A percentile compares a stretch with the other conserved stretches of the same genome.
phyloP scores from a whole-genome alignment of 92 coral and sea anemone species.

The Heteractis magnifica region DNA sequence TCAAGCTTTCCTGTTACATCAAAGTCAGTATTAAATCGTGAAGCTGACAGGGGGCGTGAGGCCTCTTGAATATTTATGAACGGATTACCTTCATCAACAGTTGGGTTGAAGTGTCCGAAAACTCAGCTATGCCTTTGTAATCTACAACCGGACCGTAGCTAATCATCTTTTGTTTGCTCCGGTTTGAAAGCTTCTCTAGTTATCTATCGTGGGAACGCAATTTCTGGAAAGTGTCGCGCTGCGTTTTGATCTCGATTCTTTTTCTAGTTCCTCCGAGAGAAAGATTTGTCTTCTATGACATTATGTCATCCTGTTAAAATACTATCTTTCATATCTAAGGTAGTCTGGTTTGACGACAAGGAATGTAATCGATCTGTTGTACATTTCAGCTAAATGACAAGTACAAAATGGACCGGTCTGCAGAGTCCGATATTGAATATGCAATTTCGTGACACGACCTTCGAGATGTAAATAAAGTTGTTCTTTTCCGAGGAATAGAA shows the following conservation, averaged over 20 bases:
- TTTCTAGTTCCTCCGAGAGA: not conserved
- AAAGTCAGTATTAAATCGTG: not conserved
- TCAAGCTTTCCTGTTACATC: not conserved
- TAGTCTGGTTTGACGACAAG: not conserved
- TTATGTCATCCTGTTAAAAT: not conserved
- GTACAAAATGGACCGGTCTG: not conserved
- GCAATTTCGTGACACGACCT: not conserved
- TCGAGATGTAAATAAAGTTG: not conserved
- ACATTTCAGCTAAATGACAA: not conserved
- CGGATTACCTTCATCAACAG: not conserved
- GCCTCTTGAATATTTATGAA: slow-evolving; percentile 2
- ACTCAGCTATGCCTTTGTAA: slow-evolving; percentile 6
- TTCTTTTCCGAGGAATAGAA: not conserved
- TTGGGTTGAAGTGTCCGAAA: not conserved
- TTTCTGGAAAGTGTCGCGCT: slow-evolving; percentile 8
- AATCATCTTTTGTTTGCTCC: slow-evolving; percentile 33
- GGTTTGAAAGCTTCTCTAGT: slow-evolving; percentile 6
- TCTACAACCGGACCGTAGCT: slow-evolving; percentile 14
- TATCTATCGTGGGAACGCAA: slow-evolving; percentile 32
- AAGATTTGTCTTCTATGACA: not conserved
- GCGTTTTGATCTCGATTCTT: not conserved
- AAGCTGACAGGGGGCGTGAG: slow-evolving; percentile 26
- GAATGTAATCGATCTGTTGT: slow-evolving; percentile 9
- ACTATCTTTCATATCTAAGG: not conserved
- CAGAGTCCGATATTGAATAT: not conserved